Evolutionary conservation across 2,888 invertebrate species (phyloP).

Genomic region (Trisateles emortualis): DNA sequence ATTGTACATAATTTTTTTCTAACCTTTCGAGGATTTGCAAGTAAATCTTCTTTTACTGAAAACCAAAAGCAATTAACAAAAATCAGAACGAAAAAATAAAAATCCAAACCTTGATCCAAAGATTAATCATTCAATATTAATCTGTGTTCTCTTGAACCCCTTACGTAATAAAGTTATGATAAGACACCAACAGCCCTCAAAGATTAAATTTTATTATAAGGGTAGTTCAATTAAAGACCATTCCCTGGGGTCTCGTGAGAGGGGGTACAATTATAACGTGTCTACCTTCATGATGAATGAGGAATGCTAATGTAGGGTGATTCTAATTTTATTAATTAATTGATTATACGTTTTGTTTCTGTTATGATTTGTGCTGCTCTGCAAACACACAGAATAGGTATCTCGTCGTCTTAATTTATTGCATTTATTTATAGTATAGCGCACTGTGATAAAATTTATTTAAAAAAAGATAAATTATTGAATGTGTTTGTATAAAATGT

Average conservation of each 20-base stretch:
- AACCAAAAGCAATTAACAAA: background rate
- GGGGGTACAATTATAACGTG: conserved; percentile 41
- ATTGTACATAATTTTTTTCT: too few species aligned
- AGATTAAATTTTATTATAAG: conserved; percentile 56
- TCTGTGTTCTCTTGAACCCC: conserved; percentile 27
- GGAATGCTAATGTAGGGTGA: conserved; percentile 28
- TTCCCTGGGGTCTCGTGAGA: conserved; percentile 43
- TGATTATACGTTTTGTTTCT: conserved; percentile 36
- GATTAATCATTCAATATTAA: conserved; percentile 28
- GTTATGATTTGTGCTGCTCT: background rate
- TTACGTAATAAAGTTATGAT: conserved; percentile 47
- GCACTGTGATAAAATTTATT: too few species aligned
- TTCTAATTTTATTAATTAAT: conserved; percentile 51
- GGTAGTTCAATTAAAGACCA: conserved; percentile 44
- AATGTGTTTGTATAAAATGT: too few species aligned
- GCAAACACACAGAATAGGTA: background rate
- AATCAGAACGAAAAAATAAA: background rate
- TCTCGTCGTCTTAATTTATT: too few species aligned
- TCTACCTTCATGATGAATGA: conserved; percentile 42
- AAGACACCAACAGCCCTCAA: conserved; percentile 31
- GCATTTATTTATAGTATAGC: too few species aligned
- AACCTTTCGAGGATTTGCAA: too few species aligned
- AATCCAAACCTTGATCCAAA: background rate
- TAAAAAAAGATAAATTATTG: too few species aligned
- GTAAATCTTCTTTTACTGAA: too few species aligned